A percentile compares a stretch with the other conserved stretches of the same genome.
Evolutionary conservation across 2,797 vertebrate genomes (phyloP).

Genomic region (Anguilla marmorata): DNA sequence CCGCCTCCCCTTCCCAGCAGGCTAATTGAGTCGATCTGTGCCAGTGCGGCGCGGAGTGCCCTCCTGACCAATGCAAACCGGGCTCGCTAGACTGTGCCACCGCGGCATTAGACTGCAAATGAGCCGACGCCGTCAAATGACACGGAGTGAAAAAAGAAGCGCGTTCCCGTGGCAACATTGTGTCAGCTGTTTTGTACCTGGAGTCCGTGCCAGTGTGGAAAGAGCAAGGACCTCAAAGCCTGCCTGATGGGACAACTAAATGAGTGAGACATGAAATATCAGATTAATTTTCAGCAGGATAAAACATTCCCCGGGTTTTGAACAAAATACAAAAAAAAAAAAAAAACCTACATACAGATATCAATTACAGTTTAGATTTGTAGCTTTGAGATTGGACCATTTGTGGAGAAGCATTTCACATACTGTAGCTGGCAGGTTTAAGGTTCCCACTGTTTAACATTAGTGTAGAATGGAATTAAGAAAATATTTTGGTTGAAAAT

Average conservation of each 20-base stretch:
- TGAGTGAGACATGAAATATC: neutral
- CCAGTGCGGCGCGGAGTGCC: constrained; percentile 45
- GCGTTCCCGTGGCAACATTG: constrained; percentile 38
- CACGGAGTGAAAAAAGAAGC: constrained; percentile 33
- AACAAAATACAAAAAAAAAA: neutral
- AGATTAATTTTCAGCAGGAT: neutral
- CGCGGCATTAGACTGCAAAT: constrained; percentile 39
- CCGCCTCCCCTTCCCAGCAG: constrained; percentile 38
- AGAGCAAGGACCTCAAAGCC: neutral
- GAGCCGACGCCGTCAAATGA: constrained; percentile 44
- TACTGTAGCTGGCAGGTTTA: too few relatives aligned
- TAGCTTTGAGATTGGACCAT: neutral
- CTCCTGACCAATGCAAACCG: constrained; percentile 44
- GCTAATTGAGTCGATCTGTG: constrained; percentile 58
- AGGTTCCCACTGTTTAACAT: neutral
- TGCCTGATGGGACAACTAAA: constrained; percentile 27
- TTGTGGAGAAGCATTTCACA: neutral
- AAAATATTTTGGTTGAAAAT: too few relatives aligned
- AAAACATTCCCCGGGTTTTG: neutral
- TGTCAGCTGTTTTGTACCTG: constrained; percentile 29
- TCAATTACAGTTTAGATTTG: neutral
- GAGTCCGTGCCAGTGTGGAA: neutral
- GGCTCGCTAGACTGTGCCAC: constrained; percentile 24
- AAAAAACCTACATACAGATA: neutral
- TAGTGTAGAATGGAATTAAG: neutral